These are phyloP conservation scores for Masticophis lateralis DNA, from an alignment of 2,797 vertebrate genomes.

Conservation along the genomic window DNA sequence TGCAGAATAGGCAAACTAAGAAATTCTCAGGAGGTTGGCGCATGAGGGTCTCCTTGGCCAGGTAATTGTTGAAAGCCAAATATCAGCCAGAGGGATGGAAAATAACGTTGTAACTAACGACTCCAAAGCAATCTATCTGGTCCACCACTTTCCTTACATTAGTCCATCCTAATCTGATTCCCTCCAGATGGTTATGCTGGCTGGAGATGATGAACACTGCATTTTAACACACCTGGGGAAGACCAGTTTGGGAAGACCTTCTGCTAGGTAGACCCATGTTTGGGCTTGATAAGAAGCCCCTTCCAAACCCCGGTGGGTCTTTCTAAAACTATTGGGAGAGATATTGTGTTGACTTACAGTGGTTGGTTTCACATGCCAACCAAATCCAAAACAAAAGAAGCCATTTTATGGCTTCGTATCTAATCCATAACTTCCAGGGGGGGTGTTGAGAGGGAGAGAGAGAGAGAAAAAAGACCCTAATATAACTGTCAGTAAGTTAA, in stretches of 20 bases:
- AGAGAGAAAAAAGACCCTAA: not conserved
- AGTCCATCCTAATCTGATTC: not conserved
- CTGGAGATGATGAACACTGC: not conserved
- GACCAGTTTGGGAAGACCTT: not conserved
- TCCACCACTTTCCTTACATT: not conserved
- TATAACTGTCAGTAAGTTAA: not conserved
- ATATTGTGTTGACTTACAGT: not conserved
- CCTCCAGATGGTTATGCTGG: not conserved
- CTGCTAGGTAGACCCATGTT: not conserved
- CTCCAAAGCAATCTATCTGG: not conserved
- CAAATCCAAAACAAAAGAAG: not conserved
- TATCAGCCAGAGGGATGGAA: not conserved
- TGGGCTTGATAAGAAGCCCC: not conserved
- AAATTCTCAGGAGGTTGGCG: slow-evolving; percentile 93
- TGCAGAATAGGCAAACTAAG: slow-evolving; percentile 90
- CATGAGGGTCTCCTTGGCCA: slow-evolving; percentile 92
- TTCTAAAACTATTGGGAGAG: not conserved
- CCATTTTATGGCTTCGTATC: not conserved
- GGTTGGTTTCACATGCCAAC: not conserved
- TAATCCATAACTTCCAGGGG: not conserved
- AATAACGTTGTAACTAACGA: not conserved
- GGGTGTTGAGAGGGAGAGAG: too few relatives aligned
- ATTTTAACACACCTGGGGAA: not conserved
- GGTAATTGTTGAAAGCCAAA: slow-evolving; percentile 63
- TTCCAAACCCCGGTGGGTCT: not conserved